Evolutionary conservation across 2,113 vertebrate genomes (phyloP), one percentile per base, ranked within the genome.

Genomic region (Oncorhynchus nerka): DNA sequence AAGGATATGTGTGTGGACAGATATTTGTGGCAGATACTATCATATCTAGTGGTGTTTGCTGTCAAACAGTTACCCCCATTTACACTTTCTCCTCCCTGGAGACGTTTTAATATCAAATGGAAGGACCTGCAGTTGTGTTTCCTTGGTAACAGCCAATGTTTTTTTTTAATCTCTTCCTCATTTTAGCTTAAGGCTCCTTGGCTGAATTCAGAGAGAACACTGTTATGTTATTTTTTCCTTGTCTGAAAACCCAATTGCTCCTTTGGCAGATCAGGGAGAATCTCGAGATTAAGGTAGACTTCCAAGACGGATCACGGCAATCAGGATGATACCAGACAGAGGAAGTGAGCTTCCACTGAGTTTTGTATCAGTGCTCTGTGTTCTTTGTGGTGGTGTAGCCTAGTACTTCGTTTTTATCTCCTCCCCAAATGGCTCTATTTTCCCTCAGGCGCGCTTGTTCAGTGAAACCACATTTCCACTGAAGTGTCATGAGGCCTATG

Each of bases 121-220:
- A 76, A 67, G 75, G 71, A 74, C 77, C 70, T 74, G 68, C 15
- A 24, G n/a, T 73, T 64, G 59, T 67, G 85, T 86, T 86, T 73
- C 80, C 80, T 70, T 32, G 82, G 85, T 82, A 82, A 86, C 82
- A 73, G 39, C 9, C 61, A 57, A 30, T 66, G 22, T 74, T 4
- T 32, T 32, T 32, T 22, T 49, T 45, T 11, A 11, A 3, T 22
- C 73, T 74, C 51, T 28, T 51, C 62, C 32, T 45, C 26, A 34
- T 65, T 20, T 24, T 45, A 3, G 48, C 26, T 20, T 16, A 30
- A 68, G 32, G 59, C 59, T 62, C 59, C 59, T 62, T 62, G 59
- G 59, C 59, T 62, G 59, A 62, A 22, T 62, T n/a, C n/a, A 22
- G 59, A 22, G 59, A 22, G n/a, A 55, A 55, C 51, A 22, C 59